Conservation (phyloP, 2,888 invertebrate genomes). For the Leucoma salicis region DNA sequence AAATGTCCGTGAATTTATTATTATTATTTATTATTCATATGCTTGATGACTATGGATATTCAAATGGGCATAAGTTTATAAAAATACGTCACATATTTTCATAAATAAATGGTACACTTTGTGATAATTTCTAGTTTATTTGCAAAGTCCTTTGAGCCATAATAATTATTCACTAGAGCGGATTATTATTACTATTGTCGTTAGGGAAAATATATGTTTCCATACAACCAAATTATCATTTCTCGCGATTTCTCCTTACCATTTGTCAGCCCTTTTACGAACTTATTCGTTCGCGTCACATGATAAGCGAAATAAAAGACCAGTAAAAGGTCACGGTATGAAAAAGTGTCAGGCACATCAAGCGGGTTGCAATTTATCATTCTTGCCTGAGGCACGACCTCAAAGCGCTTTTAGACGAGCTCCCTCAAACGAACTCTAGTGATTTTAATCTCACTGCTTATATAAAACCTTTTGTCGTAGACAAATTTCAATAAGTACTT, state of each 20-base stretch:
- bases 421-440: constrained; percentile 54
- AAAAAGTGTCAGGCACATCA: constrained; percentile 64
- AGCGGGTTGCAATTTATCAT: constrained; percentile 66
- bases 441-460: constrained; percentile 69
- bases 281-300: constrained; percentile 57
- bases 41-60: too few species aligned
- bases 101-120: too few species aligned
- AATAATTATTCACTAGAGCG: too few species aligned
- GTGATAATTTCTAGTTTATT: too few species aligned
- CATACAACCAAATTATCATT: neutral
- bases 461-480: constrained; percentile 44
- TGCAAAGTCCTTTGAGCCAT: too few species aligned
- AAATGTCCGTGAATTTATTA: too few species aligned
- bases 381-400: constrained; percentile 51
- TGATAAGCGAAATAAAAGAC: constrained; percentile 64
- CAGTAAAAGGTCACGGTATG: constrained; percentile 52
- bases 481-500: constrained; percentile 45
- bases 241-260: constrained; percentile 31
- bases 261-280: constrained; percentile 57
- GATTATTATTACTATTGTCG: too few species aligned
- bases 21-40: too few species aligned
- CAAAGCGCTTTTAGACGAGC: constrained; percentile 56
- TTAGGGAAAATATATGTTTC: too few species aligned
- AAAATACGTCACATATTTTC: too few species aligned
- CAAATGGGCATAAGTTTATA: too few species aligned